A percentile compares a stretch with the other conserved stretches of the same genome.
These are phyloP conservation scores for Myopa testacea DNA, from an alignment of 2,888 invertebrate genomes.

Conservation along the genomic window DNA sequence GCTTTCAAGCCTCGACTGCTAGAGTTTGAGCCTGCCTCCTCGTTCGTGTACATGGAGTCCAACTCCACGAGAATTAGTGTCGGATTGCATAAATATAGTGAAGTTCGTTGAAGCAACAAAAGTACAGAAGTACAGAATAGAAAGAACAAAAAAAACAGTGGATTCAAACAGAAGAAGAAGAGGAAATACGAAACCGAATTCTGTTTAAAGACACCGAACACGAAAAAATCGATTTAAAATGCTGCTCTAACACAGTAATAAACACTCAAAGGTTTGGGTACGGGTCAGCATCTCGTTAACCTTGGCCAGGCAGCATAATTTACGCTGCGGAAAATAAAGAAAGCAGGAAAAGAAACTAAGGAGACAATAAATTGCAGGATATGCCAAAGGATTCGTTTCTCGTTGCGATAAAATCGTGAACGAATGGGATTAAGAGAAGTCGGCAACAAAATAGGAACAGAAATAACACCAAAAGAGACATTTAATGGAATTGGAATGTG, in stretches of 20 bases:
- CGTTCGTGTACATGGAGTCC: not conserved
- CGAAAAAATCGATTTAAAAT: not conserved
- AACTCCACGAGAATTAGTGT: constrained; percentile 27
- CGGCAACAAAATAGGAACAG: not conserved
- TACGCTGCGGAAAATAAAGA: not conserved
- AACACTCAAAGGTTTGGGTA: not conserved
- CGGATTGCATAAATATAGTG: constrained; percentile 28
- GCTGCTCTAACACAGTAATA: constrained; percentile 2
- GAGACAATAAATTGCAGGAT: not conserved
- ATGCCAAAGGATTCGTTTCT: not conserved
- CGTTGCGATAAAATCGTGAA: not conserved
- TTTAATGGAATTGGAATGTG: too few relatives aligned
- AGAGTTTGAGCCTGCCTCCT: too few relatives aligned
- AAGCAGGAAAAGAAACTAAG: not conserved
- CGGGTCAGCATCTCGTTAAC: not conserved
- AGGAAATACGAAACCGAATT: not conserved
- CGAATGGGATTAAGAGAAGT: not conserved
- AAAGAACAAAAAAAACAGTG: not conserved
- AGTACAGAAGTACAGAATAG: not conserved
- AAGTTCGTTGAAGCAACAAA: not conserved
- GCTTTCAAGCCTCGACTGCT: too few relatives aligned
- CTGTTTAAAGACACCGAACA: not conserved
- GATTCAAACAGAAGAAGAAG: not conserved
- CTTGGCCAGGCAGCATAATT: not conserved
- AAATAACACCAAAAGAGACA: too few relatives aligned